Base-by-base conservation (phyloP, 2,113 vertebrate species). In the Orycteropus afer region DNA sequence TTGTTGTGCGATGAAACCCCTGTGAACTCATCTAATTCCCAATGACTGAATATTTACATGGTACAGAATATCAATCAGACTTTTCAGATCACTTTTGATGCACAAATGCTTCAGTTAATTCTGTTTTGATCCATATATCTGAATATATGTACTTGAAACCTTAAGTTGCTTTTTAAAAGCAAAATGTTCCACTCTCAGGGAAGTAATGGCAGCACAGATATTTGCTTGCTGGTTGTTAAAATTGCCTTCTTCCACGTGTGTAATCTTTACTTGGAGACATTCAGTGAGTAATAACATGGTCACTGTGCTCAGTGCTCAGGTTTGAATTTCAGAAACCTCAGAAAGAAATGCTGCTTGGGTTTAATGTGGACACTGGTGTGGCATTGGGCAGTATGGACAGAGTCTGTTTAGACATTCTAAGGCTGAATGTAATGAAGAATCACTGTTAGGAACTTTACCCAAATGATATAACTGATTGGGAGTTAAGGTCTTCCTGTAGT, bases 101-200 rank as follows among this genome's bases (percentile, higher is more conserved):
- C 61, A 85, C 27, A 93, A 61, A 95, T 86, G 74, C 23, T 95
- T 93, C 1, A 34, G 82, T 96, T 96, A 96, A 93, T 95, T 97
- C 73, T 93, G n/a, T 85, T 89, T 94, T 93, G 67, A 85, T 93
- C 79, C 67, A 55, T 83, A 69, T 97, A 22, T 17, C 61, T 94
- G n/a, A 8, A 1, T 94, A 59, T 82, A 15, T 96, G 34, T 53
- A 93, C 88, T 97, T 51, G 94, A 94, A 92, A 74, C 25, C 45
- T 71, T 87, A 1, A 71, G 96, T 97, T 94, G 90, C 61, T 77
- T 86, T 94, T 98, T 77, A 90, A 96, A 97, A 95, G 85, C 42
- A 47, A 61, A 89, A 79, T 49, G 13, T 76, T 86, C 47, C 22
- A 8, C 86, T 94, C 69, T 90, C 73, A 73, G 89, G 86, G 55